Base-by-base conservation (phyloP, 1,140 invertebrate genomes). In the Caerostris darwini region DNA sequence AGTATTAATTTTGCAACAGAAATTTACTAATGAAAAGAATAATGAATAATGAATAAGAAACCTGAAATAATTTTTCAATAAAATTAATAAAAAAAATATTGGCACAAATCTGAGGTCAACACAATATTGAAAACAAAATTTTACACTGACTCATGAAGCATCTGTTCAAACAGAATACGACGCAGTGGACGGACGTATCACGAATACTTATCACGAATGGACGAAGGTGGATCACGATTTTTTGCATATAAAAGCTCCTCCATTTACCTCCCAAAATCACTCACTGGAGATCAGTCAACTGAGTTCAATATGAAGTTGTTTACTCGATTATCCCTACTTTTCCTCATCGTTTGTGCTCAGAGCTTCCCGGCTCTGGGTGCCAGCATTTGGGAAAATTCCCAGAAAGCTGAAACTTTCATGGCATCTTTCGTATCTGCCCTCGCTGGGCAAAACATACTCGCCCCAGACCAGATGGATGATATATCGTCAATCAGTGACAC, bases 401-500 rank as follows among this genome's bases (percentile, higher is more conserved):
- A 5, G 10, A 5, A 4, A 10, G 86, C 86, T 14, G 86, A 88
- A 69, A 34, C 1, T 53, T 69, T 88, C 86, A 64, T 88, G 56
- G 10, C 7, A 54, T n/a, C 59, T 19, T 88, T 88, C 59, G 53
- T 14, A 7, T 5, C 19, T 5, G 19, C n/a, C 34, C 56, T 88
- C 6, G 19, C 5, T 3, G 6, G 4, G 14, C 6, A 19, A n/a
- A n/a, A n/a, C 10, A 12, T 57, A 5, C 8, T 89, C 4, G n/a
- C 61, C 0, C 17, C 7, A 3, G 19, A 67, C 12, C 87, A 89
- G 34, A 89, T 89, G 61, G 87, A 89, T 34, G 87, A 89, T 61
- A 89, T 89, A 14, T 50, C 87, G 5, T 67, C 59, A 6, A 89
- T 89, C 53, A 54, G 87, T 8, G 61, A 69, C 61, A 89, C 87